Conservation (phyloP, 1,140 invertebrate species). For the Neelides sp. region DNA sequence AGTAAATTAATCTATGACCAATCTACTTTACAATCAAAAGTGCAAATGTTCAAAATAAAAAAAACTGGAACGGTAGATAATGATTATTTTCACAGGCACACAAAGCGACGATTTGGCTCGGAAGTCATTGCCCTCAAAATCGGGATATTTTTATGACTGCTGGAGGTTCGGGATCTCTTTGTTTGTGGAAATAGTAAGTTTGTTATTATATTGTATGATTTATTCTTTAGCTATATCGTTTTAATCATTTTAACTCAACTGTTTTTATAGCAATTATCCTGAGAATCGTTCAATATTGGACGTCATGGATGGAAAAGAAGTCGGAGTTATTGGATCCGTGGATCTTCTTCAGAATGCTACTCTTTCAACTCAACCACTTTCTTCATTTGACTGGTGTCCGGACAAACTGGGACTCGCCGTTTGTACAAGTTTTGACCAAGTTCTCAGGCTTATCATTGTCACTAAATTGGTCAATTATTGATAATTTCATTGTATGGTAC, state of each 20-base stretch:
- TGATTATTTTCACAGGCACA: slow-evolving; percentile 43
- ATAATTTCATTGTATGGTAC: too few relatives aligned
- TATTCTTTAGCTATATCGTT: not conserved
- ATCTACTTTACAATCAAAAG: slow-evolving; percentile 3
- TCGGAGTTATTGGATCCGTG: slow-evolving; percentile 62
- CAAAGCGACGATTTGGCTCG: slow-evolving; percentile 76
- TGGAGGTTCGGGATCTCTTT: slow-evolving; percentile 72
- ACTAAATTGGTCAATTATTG: too few relatives aligned
- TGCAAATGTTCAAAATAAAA: not conserved
- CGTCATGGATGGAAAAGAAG: slow-evolving; percentile 47
- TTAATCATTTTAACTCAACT: slow-evolving; percentile 6
- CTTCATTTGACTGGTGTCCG: slow-evolving; percentile 77
- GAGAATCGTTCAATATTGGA: slow-evolving; percentile 54
- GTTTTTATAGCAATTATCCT: slow-evolving; percentile 62
- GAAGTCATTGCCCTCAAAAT: slow-evolving; percentile 81
- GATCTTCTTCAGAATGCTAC: slow-evolving; percentile 63
- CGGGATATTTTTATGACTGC: slow-evolving; percentile 84
- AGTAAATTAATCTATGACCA: not conserved
- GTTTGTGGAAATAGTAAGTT: slow-evolving; percentile 83
- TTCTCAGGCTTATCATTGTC: slow-evolving; percentile 69
- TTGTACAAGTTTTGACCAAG: slow-evolving; percentile 84
- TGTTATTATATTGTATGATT: not conserved
- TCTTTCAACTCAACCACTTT: slow-evolving; percentile 76
- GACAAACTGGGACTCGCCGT: slow-evolving; percentile 79
- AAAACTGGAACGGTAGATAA: slow-evolving; percentile 8